Base-by-base conservation (phyloP, 1,140 invertebrate genomes). In the Euwallacea similis region DNA sequence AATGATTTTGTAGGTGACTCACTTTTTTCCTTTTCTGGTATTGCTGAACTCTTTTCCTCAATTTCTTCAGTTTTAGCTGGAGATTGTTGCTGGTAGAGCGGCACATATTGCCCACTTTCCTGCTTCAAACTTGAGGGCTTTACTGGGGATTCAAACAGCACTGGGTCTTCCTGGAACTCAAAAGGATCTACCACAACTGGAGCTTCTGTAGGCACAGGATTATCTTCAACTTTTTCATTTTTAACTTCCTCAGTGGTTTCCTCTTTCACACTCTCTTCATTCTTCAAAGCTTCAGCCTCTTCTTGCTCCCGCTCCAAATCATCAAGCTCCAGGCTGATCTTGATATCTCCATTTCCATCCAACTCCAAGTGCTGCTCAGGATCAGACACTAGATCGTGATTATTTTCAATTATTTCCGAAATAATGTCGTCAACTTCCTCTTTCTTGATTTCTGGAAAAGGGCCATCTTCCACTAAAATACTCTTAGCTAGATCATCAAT, bases 181-280 rank as follows among this genome's bases (percentile, higher is more conserved):
- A 81, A 81, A 41, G 80, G 83, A 76, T 87, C 86, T 0, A 86
- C 81, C 66, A 85, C 83, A 2, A 72, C 64, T 33, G 68, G 58
- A 8, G 41, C 59, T 7, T 9, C 6, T 42, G 42, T n/a, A 21
- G 50, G 60, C 33, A 10, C 15, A 41, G 44, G 7, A 7, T 65
- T 65, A 42, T 21, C 7, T 1, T 44, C n/a, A 13, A 53, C 2
- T 71, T 55, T 46, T 46, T 47, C 50, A 10, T 58, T 58, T 10
- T 10, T 41, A 7, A 11, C n/a, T 6, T 65, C 46, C 43, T 47
- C 44, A 21, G 6, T 58, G 9, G 9, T 60, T 13, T 46, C 54
- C 11, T n/a, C 15, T 59, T 46, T 50, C n/a, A 11, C 33, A 13
- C 33, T 42, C 9, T 56, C 43, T 42, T 7, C 11, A 21, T 41